Base-by-base conservation (phyloP, 1,140 invertebrate species). In the Homalodisca vitripennis region DNA sequence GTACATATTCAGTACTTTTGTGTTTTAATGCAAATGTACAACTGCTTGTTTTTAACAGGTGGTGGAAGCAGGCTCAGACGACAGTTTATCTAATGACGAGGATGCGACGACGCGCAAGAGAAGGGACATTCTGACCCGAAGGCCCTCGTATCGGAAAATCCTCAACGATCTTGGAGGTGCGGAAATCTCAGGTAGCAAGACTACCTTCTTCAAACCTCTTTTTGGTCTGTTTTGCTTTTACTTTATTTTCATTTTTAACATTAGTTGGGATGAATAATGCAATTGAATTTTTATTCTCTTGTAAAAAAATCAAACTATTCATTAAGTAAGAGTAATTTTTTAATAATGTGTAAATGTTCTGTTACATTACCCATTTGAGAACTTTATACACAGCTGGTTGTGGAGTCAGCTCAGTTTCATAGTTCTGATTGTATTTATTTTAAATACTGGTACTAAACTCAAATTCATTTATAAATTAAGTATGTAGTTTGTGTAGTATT, bases 141-240 rank as follows among this genome's bases (percentile, higher is more conserved):
- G 96, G 77, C 95, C 97, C 60, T 98, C 95, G 17, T 98, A 98
- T 79, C 87, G 95, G 76, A 98, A 97, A 87, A 98, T 98, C 74
- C 85, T 98, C 30, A 98, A 96, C 84, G 96, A 98, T 77, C 86
- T 98, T 75, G 88, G 89, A 73, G 92, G 91, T 74, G 91, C 90
- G 79, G 92, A 94, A 83, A 93, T 95, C 80, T 89, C 91, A 82
- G 92, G 91, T 93, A 85, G 84, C 55, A 60, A 60, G 80, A 78
- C 48, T 57, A 1, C 64, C 68, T 62, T 30, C 55, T 67, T 34
- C 63, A 65, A 31, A 62, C 3, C 64, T 27, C 48, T 72, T 65
- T 65, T 20, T 46, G 34, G 66, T 34, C n/a, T 53, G 51, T 55
- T 68, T 30, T 30, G 29, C 34, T 72, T 71, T 66, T 67, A 51